Conservation (phyloP, 2,888 invertebrate species). For the Morpho achilles region DNA sequence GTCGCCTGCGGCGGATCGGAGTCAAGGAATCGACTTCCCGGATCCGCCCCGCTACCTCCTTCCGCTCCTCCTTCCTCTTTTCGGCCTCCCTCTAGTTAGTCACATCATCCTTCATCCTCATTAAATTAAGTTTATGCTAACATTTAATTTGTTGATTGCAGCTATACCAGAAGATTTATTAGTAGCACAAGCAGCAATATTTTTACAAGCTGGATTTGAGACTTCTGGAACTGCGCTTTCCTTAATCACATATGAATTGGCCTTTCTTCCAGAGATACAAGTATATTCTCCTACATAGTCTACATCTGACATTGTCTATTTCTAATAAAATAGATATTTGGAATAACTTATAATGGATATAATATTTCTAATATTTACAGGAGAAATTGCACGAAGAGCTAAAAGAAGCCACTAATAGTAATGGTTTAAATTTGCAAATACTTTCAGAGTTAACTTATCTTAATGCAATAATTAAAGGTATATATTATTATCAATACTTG, state of each 20-base stretch:
- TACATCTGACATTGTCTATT: too few relatives aligned
- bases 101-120: neutral
- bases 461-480: slow-evolving; percentile 45
- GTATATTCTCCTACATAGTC: slow-evolving; percentile 29
- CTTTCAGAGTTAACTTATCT: slow-evolving; percentile 38
- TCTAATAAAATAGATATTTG: neutral
- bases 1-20: too few relatives aligned
- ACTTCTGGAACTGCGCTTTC: slow-evolving; percentile 40
- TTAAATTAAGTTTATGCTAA: neutral
- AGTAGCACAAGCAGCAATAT: slow-evolving; percentile 50
- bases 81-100: too few relatives aligned
- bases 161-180: slow-evolving; percentile 40
- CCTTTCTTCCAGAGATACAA: slow-evolving; percentile 42
- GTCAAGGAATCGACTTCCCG: too few relatives aligned
- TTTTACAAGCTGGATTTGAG: slow-evolving; percentile 58
- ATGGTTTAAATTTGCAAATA: slow-evolving; percentile 31
- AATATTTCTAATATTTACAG: slow-evolving; percentile 26
- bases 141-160: slow-evolving; percentile 3
- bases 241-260: slow-evolving; percentile 42
- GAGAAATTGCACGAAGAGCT: slow-evolving; percentile 43
- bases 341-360: too few relatives aligned
- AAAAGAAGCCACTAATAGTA: slow-evolving; percentile 32
- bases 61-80: too few relatives aligned
- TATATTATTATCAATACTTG: slow-evolving; percentile 1
- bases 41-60: too few relatives aligned